Evolutionary conservation across 2,888 invertebrate genomes (phyloP), one percentile per base, ranked within the genome.

Genomic region (Galeopsomyia nigrocyanea): DNA sequence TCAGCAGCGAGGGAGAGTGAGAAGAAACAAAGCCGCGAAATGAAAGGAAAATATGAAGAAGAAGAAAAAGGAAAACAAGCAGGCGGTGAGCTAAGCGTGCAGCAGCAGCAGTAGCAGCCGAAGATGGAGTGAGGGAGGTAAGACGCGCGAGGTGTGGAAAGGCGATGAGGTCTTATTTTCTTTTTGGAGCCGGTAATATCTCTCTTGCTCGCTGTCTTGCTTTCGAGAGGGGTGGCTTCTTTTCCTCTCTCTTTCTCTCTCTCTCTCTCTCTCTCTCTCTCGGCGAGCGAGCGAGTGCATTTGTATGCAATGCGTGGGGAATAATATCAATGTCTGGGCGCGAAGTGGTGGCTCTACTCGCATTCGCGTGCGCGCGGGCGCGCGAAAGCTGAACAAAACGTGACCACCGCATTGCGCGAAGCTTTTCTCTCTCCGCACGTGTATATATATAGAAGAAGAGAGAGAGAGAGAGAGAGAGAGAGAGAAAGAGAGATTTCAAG

Each of bases 221-320:
- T 26, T 26, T 3, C 26, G 26, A 26, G 26, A 2, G 26, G 26
- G 26, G 3, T 26, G 2, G 26, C 26, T 26, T 26, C 47, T 6
- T 72, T 39, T 19, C 17, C 10, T 9, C 50, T 10, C 10, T 21
- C 31, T 21, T n/a, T 5, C 31, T 31, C n/a, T 53, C 16, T 17
- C 26, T 21, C 21, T 47, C 22, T n/a, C 17, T 5, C 17, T 39
- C 31, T 26, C 10, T 9, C 50, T 10, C 10, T 21, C 31, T 21
- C 9, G 49, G 39, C 13, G 7, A 74, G 75, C n/a, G 66, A 21
- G 56, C 47, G 31, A 31, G 62, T 72, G 73, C 77, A 79, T 79
- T 79, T 77, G 79, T 79, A 79, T 79, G 78, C 79, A 76, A 75
- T 66, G 78, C 77, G 68, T 73, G 76, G 68, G 72, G 76, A 77